phyloP scores from a whole-genome alignment of 2,113 vertebrate species.

The Phaethornis superciliosus region DNA sequence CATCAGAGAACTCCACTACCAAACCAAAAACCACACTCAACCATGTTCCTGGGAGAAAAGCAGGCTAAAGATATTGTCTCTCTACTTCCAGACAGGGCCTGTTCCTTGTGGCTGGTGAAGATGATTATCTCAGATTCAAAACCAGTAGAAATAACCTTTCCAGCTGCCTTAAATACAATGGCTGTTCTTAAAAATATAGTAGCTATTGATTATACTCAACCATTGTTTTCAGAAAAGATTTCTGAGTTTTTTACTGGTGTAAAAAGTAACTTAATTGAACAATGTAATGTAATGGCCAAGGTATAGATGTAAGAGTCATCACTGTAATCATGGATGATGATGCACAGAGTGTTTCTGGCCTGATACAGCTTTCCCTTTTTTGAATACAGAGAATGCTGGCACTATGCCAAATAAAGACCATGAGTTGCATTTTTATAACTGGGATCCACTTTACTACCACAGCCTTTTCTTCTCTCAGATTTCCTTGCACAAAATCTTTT shows the following conservation, averaged over 20 bases:
- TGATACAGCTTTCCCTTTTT: not conserved
- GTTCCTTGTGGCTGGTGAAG: constrained; percentile 51
- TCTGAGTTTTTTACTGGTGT: not conserved
- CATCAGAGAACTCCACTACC: constrained; percentile 58
- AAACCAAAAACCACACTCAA: constrained; percentile 62
- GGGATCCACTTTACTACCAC: not conserved
- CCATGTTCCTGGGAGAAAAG: constrained; percentile 41
- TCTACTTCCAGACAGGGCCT: constrained; percentile 54
- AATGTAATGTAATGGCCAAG: not conserved
- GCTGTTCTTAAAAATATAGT: constrained; percentile 46
- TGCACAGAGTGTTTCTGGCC: not conserved
- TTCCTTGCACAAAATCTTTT: not conserved
- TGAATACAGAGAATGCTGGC: not conserved
- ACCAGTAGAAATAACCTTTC: constrained; percentile 39
- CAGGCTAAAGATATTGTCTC: constrained; percentile 52
- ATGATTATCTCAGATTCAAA: constrained; percentile 60
- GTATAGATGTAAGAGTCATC: not conserved
- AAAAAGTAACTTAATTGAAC: constrained; percentile 14
- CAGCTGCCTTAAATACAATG: constrained; percentile 29
- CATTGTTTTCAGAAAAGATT: not conserved
- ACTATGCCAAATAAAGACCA: not conserved
- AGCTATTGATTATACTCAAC: not conserved
- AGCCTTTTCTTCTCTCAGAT: not conserved
- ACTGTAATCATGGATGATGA: not conserved
- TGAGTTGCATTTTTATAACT: not conserved